phyloP scores from a whole-genome alignment of 2,888 invertebrate genomes.

The Lasioglossum zephyrum region DNA sequence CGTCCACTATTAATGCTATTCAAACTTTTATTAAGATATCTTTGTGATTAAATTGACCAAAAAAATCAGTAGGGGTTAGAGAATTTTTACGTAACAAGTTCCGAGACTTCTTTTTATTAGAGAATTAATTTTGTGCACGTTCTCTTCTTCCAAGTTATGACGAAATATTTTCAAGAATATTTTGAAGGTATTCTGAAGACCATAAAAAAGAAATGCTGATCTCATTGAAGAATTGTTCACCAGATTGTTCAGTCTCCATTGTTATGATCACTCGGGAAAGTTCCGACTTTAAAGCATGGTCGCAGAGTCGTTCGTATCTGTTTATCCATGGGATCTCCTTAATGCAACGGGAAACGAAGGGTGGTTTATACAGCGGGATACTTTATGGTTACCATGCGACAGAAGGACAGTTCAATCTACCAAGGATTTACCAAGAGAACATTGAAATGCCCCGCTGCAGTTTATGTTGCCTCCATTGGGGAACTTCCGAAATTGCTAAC shows the following conservation, averaged over 20 bases:
- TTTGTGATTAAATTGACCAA: no score
- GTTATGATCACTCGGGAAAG: background rate
- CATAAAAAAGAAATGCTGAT: background rate
- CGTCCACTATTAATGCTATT: no score
- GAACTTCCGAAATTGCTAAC: slow-evolving; percentile 10
- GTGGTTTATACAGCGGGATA: slow-evolving; percentile 72
- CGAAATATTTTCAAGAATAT: no score
- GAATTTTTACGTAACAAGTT: no score
- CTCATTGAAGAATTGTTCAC: background rate
- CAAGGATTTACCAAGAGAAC: slow-evolving; percentile 74
- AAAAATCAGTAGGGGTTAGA: no score
- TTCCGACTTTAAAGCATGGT: slow-evolving; percentile 54
- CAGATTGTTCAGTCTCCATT: background rate
- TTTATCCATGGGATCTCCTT: slow-evolving; percentile 79
- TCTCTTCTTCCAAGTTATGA: no score
- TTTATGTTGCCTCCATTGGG: slow-evolving; percentile 44
- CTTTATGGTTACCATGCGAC: slow-evolving; percentile 77
- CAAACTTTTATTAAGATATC: no score
- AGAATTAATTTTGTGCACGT: no score
- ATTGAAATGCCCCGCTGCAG: slow-evolving; percentile 65
- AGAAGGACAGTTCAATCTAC: slow-evolving; percentile 79
- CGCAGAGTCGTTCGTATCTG: slow-evolving; percentile 65
- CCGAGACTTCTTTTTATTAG: no score
- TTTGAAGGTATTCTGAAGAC: background rate
- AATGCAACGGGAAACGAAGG: slow-evolving; percentile 75